A percentile compares a stretch with the other conserved stretches of the same genome.
phyloP scores from a whole-genome alignment of 37 sponge, comb jelly and placozoan genomes.

The Diacarnus erythraeanus region DNA sequence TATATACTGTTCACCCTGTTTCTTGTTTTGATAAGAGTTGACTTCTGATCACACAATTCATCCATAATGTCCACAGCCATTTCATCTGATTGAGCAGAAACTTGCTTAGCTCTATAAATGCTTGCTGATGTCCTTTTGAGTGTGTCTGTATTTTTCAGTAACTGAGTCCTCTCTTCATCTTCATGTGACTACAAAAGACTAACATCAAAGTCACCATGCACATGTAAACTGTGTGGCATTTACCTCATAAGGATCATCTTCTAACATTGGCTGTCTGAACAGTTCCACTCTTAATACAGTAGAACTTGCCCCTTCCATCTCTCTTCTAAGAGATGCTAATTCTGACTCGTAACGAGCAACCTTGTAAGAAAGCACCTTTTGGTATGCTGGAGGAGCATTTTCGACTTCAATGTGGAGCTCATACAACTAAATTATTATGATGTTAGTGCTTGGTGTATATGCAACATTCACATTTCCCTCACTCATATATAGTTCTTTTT shows the following conservation, averaged over 20 bases:
- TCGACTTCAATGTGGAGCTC: too few relatives aligned
- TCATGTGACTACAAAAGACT: neutral
- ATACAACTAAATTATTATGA: too few relatives aligned
- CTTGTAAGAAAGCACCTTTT: too few relatives aligned
- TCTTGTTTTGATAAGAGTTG: conserved; percentile 57
- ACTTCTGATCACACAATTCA: conserved; percentile 56
- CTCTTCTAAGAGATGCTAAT: neutral
- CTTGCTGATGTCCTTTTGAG: conserved; percentile 51
- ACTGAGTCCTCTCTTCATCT: conserved; percentile 13
- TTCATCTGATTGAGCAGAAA: conserved; percentile 70
- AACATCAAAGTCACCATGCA: neutral
- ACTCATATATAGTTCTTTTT: too few relatives aligned
- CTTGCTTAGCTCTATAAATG: conserved; percentile 50
- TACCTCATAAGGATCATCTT: neutral
- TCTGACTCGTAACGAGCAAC: too few relatives aligned
- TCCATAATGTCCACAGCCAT: conserved; percentile 56
- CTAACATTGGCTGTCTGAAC: neutral
- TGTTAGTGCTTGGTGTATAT: too few relatives aligned
- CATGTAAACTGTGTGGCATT: neutral
- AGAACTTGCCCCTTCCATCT: neutral
- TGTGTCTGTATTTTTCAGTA: conserved; percentile 60
- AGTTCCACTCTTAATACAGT: neutral
- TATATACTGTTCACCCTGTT: conserved; percentile 32
- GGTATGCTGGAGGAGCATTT: too few relatives aligned
- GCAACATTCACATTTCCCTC: too few relatives aligned